Evolutionary conservation across 2,113 vertebrate genomes (phyloP).

Genomic region (Ginglymostoma cirratum): DNA sequence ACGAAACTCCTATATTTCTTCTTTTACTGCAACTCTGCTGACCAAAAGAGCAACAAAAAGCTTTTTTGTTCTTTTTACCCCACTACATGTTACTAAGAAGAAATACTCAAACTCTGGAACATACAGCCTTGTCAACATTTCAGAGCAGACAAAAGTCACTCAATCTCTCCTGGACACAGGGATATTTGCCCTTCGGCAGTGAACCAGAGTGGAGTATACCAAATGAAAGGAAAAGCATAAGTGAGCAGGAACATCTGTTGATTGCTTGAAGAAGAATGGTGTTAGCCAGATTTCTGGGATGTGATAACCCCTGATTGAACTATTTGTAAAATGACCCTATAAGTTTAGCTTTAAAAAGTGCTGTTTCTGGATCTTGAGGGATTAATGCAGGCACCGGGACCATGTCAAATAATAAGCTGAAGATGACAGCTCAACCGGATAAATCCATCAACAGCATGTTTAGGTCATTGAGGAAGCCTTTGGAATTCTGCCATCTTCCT

Average conservation of each 20-base stretch:
- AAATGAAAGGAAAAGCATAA: not conserved
- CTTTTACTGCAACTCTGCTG: not conserved
- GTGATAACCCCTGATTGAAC: not conserved
- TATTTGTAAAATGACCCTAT: not conserved
- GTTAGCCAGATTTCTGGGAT: not conserved
- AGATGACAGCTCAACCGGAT: no score
- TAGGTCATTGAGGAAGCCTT: not conserved
- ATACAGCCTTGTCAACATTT: not conserved
- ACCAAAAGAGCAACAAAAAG: not conserved
- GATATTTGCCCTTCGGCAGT: not conserved
- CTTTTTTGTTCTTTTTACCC: not conserved
- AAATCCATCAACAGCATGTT: not conserved
- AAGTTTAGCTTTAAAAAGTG: not conserved
- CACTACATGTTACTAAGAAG: not conserved
- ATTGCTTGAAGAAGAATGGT: not conserved
- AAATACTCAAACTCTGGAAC: not conserved
- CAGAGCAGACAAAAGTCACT: not conserved
- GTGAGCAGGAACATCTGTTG: not conserved
- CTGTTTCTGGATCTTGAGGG: not conserved
- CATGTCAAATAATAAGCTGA: no score
- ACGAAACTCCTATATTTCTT: not conserved
- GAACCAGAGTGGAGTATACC: not conserved
- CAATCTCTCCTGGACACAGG: not conserved
- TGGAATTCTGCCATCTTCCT: not conserved
- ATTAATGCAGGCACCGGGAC: not conserved